phyloP scores from a whole-genome alignment of 64 coral and sea anemone species.

The Orbicella faveolata region DNA sequence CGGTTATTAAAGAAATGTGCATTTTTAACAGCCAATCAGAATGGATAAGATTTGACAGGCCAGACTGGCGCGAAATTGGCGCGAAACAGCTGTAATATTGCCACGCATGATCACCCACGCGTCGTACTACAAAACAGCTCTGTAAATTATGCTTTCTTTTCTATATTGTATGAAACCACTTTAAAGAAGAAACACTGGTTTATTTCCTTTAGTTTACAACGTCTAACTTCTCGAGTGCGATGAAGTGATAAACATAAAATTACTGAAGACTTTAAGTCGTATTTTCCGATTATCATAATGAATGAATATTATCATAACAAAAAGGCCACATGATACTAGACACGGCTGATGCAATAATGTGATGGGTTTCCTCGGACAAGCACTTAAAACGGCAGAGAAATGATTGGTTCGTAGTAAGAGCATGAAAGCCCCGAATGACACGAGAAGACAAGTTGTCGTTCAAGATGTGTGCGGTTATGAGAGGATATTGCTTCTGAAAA shows the following conservation, averaged over 20 bases:
- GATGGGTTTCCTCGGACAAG: background rate
- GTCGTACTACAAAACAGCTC: background rate
- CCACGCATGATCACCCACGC: background rate
- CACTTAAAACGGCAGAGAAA: background rate
- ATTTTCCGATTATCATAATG: background rate
- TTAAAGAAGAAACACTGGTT: background rate
- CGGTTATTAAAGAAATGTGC: background rate
- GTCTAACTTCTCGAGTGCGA: background rate
- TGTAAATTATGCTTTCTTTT: too few relatives aligned
- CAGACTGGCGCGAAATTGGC: too few relatives aligned
- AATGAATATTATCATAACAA: conserved; percentile 8
- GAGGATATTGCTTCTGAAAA: background rate
- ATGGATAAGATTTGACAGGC: too few relatives aligned
- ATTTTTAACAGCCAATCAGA: background rate
- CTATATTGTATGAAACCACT: too few relatives aligned
- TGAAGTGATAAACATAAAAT: background rate
- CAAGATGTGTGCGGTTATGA: background rate
- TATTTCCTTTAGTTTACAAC: background rate
- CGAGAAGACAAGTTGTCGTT: background rate
- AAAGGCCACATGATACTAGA: background rate
- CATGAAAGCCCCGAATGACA: background rate
- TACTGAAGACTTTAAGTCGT: background rate
- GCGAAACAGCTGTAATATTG: too few relatives aligned
- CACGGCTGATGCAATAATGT: conserved; percentile 34
- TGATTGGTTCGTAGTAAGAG: background rate